Percentiles rank a stretch among this genome's conserved stretches.
Conservation (phyloP, 2,797 vertebrate species). For the Paguma larvata region DNA sequence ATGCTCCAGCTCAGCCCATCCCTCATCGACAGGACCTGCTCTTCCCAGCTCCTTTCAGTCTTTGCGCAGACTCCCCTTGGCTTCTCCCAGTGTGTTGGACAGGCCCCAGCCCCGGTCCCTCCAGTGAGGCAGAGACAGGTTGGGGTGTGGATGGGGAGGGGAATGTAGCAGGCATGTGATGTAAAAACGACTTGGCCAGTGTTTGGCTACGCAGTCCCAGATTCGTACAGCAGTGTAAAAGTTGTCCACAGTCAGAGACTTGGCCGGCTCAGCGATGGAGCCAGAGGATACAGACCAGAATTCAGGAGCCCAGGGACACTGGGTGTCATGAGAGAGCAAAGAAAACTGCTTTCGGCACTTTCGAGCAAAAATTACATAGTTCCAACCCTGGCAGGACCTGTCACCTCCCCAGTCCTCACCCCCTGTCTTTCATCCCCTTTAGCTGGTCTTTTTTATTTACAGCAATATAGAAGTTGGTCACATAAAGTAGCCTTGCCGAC, state of each 20-base stretch:
- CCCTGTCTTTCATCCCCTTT: background rate
- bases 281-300: slow-evolving; percentile 57
- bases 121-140: background rate
- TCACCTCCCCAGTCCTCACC: background rate
- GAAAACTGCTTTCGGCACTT: background rate
- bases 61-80: slow-evolving; percentile 4
- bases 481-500: background rate
- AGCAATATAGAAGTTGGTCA: background rate
- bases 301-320: slow-evolving; percentile 53
- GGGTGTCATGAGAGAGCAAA: slow-evolving; percentile 71
- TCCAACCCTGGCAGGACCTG: background rate
- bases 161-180: background rate
- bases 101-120: background rate
- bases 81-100: background rate
- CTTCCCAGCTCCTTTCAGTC: background rate
- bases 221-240: background rate
- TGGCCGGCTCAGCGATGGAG: slow-evolving; percentile 30
- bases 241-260: slow-evolving; percentile 58
- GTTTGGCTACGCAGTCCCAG: slow-evolving; percentile 52
- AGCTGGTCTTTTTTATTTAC: background rate
- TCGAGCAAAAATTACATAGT: background rate
- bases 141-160: background rate
- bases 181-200: background rate
- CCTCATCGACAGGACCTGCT: background rate
- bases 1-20: background rate